Base-by-base conservation (phyloP, 2,797 vertebrate genomes). In the Crax fasciolata region DNA sequence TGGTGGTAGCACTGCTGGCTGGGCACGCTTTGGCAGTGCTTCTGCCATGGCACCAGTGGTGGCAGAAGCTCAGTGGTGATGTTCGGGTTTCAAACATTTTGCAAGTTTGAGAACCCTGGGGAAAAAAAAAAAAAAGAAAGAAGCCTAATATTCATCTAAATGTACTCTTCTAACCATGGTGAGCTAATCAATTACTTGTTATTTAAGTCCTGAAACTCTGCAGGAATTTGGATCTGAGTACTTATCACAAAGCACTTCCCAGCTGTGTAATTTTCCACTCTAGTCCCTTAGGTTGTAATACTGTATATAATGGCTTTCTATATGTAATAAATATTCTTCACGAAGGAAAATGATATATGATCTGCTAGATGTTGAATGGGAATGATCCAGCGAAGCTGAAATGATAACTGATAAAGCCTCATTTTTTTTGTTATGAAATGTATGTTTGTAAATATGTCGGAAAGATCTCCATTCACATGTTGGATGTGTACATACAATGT, bases 351-450 rank as follows among this genome's bases (percentile, higher is more conserved):
- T 81, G 4, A 38, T 48, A 5, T 16, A 44, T 43, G 16, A 76
- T 83, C 94, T 92, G 84, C 81, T 88, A 96, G 94, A 94, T 5
- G 7, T 19, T 90, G 81, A 82, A 51, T 0, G 24, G 35, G 35
- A 85, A 23, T 43, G 20, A 80, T 62, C 25, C 51, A 51, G 41
- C 28, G 68, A 72, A 65, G 41, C 10, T 67, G 63, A 84, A 94
- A 76, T 27, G 30, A 4, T 55, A 87, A 79, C 0, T 11, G 90
- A 21, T 46, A 77, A 86, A 90, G 3, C 39, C 28, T 71, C 35
- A 24, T 25, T 38, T 41, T 88, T 91, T 35, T 48, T 74, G 16
- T 55, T 76, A 68, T 82, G 52, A 74, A 95, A 65, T 30, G 9
- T 20, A 16, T 67, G 24, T 48, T 79, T 73, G 44, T 43, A 75